phyloP scores from a whole-genome alignment of 2,113 vertebrate species.

The Pteruthius melanotis region DNA sequence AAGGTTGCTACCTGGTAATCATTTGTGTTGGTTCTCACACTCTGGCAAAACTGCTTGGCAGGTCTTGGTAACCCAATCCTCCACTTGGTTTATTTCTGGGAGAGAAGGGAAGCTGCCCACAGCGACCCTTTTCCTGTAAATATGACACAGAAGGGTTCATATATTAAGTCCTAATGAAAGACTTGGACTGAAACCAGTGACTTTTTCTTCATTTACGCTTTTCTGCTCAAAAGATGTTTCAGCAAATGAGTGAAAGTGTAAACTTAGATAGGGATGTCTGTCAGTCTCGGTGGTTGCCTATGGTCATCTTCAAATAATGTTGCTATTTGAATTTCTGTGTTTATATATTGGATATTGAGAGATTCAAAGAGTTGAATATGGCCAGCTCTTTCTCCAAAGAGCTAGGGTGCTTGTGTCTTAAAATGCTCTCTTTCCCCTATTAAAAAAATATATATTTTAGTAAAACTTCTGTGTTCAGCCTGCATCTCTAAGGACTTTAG shows the following conservation, averaged over 20 bases:
- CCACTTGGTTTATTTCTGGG: neutral
- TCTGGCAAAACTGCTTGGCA: neutral
- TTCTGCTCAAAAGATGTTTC: neutral
- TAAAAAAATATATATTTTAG: neutral
- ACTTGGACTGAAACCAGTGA: neutral
- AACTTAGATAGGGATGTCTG: neutral
- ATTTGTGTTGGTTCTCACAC: neutral
- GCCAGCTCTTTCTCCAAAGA: neutral
- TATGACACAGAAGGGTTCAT: neutral
- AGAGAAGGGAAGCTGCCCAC: neutral
- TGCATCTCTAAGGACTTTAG: neutral
- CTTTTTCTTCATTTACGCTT: neutral
- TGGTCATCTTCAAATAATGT: neutral
- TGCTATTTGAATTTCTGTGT: neutral
- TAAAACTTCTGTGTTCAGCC: neutral
- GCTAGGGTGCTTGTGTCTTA: neutral
- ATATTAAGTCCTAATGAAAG: neutral
- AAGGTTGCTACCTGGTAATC: neutral
- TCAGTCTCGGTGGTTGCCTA: neutral
- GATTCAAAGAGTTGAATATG: neutral
- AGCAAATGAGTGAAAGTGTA: neutral
- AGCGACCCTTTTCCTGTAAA: neutral
- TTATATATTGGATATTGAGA: neutral
- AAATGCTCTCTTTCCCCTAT: neutral
- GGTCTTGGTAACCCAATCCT: neutral